Conservation (phyloP, 1,140 invertebrate species). For the Procambarus clarkii region DNA sequence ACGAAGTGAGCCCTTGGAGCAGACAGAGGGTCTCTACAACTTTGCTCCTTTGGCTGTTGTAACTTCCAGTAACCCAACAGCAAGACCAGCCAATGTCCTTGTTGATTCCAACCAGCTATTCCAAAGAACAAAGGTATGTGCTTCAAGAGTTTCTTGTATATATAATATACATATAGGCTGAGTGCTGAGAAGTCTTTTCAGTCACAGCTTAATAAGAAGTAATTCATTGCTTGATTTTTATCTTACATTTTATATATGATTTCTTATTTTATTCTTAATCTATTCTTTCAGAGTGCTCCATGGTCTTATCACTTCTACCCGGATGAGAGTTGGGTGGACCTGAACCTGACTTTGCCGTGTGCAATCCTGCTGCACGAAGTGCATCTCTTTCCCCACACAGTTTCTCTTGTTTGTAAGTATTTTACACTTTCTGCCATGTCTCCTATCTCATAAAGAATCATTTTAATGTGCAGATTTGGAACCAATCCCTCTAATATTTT, state of each 20-base stretch:
- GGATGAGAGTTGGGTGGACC: constrained; percentile 90
- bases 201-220: background rate
- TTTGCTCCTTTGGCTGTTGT: constrained; percentile 91
- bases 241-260: background rate
- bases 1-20: constrained; percentile 64
- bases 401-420: constrained; percentile 64
- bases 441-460: too few species aligned
- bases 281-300: constrained; percentile 82
- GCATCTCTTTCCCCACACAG: constrained; percentile 89
- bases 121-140: constrained; percentile 69
- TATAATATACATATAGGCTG: too few species aligned
- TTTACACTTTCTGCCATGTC: background rate
- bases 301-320: constrained; percentile 96
- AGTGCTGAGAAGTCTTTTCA: too few species aligned
- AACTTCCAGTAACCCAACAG: constrained; percentile 87
- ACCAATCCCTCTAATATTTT: too few species aligned
- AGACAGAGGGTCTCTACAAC: constrained; percentile 84
- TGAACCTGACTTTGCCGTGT: constrained; percentile 90
- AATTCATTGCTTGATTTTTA: background rate
- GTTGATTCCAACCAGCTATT: constrained; percentile 79
- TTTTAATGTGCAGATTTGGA: too few species aligned
- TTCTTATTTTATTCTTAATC: background rate
- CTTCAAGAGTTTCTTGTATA: background rate
- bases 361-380: constrained; percentile 92
- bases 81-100: constrained; percentile 90